These are phyloP conservation scores for Oryzias javanicus DNA, from an alignment of 2,113 vertebrate species.

Conservation along the genomic window DNA sequence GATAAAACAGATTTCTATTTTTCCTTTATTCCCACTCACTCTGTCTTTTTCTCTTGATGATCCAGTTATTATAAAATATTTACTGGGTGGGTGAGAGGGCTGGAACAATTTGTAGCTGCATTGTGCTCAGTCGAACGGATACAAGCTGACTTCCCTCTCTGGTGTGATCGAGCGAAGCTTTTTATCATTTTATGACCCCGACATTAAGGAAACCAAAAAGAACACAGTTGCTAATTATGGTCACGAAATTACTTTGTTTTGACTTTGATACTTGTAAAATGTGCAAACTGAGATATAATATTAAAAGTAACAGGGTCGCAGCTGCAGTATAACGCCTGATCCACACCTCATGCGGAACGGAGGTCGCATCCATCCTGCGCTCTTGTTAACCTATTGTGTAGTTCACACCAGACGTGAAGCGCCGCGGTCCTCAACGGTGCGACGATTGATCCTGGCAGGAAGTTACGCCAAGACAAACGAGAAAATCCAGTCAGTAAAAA, in stretches of 20 bases:
- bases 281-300: no score
- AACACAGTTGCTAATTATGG: conserved; percentile 4
- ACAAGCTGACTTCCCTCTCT: conserved; percentile 37
- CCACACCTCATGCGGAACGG: no score
- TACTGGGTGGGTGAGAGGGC: conserved; percentile 47
- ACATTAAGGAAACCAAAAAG: conserved; percentile 22
- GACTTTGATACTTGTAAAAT: background rate
- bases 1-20: conserved; percentile 54
- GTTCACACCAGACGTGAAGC: no score
- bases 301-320: no score
- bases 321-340: no score
- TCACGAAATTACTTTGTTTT: background rate
- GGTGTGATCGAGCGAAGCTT: conserved; percentile 35
- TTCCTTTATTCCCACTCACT: conserved; percentile 4
- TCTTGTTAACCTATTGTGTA: no score
- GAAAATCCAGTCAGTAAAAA: no score
- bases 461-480: no score
- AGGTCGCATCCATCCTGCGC: no score
- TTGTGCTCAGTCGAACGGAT: conserved; percentile 40
- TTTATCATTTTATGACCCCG: conserved; percentile 27
- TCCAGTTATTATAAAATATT: conserved; percentile 59
- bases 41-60: conserved; percentile 10
- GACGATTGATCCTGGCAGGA: no score
- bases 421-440: no score
- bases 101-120: conserved; percentile 48